Evolutionary conservation across 2,797 vertebrate genomes (phyloP).

Genomic region (Limnodromus scolopaceus): DNA sequence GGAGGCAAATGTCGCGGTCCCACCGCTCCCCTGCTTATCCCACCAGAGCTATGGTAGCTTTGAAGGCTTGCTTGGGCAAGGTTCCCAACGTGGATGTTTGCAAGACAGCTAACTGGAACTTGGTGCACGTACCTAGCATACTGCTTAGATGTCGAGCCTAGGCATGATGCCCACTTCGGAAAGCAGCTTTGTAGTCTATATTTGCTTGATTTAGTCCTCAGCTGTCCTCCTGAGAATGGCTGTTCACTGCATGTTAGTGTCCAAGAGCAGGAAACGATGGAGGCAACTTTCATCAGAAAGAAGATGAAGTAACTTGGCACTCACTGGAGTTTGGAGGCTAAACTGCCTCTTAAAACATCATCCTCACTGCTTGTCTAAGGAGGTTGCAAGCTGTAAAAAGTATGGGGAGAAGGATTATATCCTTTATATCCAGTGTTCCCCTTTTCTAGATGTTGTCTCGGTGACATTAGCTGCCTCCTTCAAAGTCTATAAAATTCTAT

Average conservation of each 20-base stretch:
- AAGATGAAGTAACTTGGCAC: constrained; percentile 46
- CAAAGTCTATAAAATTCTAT: constrained; percentile 19
- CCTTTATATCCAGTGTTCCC: background rate
- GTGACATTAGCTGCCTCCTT: constrained; percentile 29
- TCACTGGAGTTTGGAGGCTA: background rate
- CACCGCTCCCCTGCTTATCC: background rate
- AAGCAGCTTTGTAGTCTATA: constrained; percentile 54
- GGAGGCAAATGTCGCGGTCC: constrained; percentile 14
- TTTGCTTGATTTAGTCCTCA: constrained; percentile 61
- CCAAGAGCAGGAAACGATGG: constrained; percentile 32
- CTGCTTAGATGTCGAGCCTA: constrained; percentile 48
- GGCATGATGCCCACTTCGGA: constrained; percentile 58
- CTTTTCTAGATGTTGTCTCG: constrained; percentile 40
- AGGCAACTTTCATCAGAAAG: constrained; percentile 41
- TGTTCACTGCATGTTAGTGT: background rate
- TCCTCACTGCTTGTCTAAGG: constrained; percentile 26
- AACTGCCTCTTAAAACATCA: constrained; percentile 38
- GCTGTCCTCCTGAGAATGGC: constrained; percentile 45
- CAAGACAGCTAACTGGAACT: constrained; percentile 37
- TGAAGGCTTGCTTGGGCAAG: constrained; percentile 47
- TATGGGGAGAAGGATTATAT: constrained; percentile 24
- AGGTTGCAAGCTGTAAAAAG: constrained; percentile 27
- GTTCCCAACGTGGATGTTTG: background rate
- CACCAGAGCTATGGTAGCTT: background rate
- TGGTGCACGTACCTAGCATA: background rate